Conservation (phyloP, 2,113 vertebrate species). For the Psephotus haematonotus region DNA sequence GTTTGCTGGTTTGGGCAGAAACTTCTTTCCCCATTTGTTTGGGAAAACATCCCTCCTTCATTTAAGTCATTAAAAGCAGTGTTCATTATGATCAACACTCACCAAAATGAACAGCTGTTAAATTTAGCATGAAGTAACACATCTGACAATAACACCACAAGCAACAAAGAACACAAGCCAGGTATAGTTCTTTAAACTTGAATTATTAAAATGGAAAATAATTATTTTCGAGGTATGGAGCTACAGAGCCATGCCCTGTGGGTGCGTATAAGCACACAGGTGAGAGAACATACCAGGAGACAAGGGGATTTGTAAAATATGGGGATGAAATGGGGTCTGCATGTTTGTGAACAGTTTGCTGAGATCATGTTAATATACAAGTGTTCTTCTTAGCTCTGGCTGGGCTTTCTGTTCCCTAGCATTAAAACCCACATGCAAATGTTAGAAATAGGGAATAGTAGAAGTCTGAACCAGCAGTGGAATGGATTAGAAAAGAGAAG, state of each 20-base stretch:
- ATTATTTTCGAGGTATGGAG: neutral
- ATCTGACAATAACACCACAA: neutral
- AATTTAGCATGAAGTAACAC: neutral
- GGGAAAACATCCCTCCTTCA: neutral
- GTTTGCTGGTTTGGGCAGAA: neutral
- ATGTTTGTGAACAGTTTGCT: neutral
- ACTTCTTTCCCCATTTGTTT: neutral
- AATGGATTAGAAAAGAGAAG: neutral
- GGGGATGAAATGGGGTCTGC: neutral
- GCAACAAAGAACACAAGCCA: neutral
- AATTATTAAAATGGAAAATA: neutral
- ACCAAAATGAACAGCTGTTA: neutral
- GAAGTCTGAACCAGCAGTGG: neutral
- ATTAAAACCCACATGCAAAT: neutral
- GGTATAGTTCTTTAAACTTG: neutral
- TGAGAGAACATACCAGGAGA: fast-evolving
- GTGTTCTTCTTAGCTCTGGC: neutral
- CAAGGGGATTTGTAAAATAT: neutral
- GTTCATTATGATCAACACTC: neutral
- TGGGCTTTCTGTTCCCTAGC: neutral
- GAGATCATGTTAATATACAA: neutral
- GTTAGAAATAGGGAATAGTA: neutral
- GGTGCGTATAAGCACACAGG: neutral
- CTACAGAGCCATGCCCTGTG: fast-evolving
- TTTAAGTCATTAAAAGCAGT: neutral